A percentile compares a stretch with the other conserved stretches of the same genome.
Evolutionary conservation across 2,797 vertebrate genomes (phyloP).

Genomic region (Limosa lapponica): DNA sequence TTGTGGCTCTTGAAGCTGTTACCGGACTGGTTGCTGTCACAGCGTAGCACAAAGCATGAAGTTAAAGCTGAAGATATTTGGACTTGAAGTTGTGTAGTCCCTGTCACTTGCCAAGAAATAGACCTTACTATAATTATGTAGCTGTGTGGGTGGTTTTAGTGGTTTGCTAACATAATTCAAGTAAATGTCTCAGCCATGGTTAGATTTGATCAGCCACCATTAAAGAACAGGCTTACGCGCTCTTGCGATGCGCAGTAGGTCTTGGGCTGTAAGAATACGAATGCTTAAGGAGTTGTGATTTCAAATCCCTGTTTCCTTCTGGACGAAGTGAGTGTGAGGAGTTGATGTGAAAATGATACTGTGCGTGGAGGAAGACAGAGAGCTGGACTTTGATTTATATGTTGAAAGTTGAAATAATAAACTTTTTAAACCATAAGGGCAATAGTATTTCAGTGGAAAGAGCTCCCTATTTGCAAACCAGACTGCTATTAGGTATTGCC

Average conservation of each 20-base stretch:
- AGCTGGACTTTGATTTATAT: not conserved
- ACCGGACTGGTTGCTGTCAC: not conserved
- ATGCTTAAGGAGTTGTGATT: not conserved
- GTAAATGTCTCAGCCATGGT: not conserved
- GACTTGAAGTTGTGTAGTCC: not conserved
- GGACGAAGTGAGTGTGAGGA: not conserved
- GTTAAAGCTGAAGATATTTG: not conserved
- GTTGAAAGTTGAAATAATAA: not conserved
- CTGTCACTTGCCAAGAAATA: not conserved
- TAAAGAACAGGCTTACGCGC: accelerated
- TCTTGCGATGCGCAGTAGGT: not conserved
- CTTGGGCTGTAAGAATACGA: not conserved
- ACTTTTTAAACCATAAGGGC: not conserved
- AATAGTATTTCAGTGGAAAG: not conserved
- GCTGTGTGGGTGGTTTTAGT: not conserved
- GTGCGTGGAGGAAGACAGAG: not conserved
- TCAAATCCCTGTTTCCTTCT: not conserved
- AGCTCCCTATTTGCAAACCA: not conserved
- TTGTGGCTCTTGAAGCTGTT: not conserved
- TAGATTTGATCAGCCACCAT: not conserved
- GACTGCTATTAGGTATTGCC: not conserved
- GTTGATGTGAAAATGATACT: not conserved
- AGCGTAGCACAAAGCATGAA: not conserved
- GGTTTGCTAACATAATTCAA: not conserved
- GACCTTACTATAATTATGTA: not conserved